Base-by-base conservation (phyloP, 2,113 vertebrate species). In the Bombycilla garrulus region DNA sequence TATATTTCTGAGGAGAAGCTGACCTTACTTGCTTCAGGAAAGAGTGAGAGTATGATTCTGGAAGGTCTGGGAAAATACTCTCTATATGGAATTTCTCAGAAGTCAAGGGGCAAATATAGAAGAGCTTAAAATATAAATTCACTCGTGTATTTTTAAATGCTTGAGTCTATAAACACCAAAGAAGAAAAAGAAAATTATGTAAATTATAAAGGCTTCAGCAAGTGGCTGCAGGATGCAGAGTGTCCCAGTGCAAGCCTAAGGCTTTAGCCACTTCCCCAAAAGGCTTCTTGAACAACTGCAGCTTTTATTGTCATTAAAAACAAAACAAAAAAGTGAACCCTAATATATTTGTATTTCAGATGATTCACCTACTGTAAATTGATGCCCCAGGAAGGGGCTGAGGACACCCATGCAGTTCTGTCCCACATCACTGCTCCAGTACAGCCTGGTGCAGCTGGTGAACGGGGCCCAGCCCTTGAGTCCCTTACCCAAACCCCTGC, bases 91-190 rank as follows among this genome's bases (percentile, higher is more conserved):
- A 89, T 77, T 72, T 79, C 74, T 93, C 53, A 79, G n/a, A 86
- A 91, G 36, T 74, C 42, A 92, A 22, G 60, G 67, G 3, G 76
- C 24, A 95, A 91, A 94, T 92, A 91, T 7, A 87, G 73, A 78
- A 89, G n/a, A 84, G 6, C 40, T 84, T 90, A 82, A 93, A 84
- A 91, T 51, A 61, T 7, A 6, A 38, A 9, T 73, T 93, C 76
- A 25, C 29, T 89, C 40, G 47, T 1, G 1, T 74, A 13, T 61
- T 84, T 88, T 88, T 84, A 24, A 81, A 84, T 29, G 23, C 31
- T 64, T 79, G 20, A 35, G 14, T 36, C 26, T 89, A 50, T 57
- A 74, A 95, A 70, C n/a, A 84, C 6, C 31, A 67, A 53, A 91
- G 65, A 90, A 36, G 40, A 83, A 47, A 67, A 62, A 29, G 26